Evolutionary conservation across 2,797 vertebrate species (phyloP).

Genomic region (Uromys caudimaculatus): DNA sequence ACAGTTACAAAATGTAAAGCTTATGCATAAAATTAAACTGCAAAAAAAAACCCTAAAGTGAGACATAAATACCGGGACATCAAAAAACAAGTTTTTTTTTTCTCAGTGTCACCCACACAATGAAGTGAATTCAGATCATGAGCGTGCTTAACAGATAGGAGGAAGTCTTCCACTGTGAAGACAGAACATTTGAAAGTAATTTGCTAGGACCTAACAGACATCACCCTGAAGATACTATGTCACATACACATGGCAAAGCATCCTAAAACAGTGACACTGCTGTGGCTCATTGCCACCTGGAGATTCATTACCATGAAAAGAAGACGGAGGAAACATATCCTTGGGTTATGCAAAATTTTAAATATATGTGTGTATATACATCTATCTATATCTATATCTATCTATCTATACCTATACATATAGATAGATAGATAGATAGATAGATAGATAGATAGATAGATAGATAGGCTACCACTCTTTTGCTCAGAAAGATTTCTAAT

Average conservation of each 20-base stretch:
- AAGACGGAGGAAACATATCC: background rate
- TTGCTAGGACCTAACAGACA: constrained; percentile 30
- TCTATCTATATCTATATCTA: background rate
- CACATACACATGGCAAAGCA: constrained; percentile 11
- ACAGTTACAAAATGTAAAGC: background rate
- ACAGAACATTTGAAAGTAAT: constrained; percentile 54
- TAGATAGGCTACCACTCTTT: background rate
- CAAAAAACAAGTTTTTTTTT: background rate
- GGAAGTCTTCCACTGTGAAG: constrained; percentile 41
- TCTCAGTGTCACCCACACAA: background rate
- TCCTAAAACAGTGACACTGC: constrained; percentile 16
- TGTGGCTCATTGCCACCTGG: background rate
- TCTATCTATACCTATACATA: rapidly evolving
- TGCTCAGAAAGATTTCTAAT: background rate
- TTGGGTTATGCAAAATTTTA: background rate
- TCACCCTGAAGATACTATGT: constrained; percentile 12
- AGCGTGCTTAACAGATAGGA: background rate
- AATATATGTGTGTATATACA: background rate
- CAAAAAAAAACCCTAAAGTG: background rate
- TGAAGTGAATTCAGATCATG: constrained; percentile 22
- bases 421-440: background rate
- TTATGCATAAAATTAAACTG: constrained; percentile 8
- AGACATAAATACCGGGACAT: background rate
- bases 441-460: background rate
- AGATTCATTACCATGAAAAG: background rate